A percentile compares a stretch with the other conserved stretches of the same genome.
phyloP scores from a whole-genome alignment of 2,888 invertebrate species.

The Zhengitettix transpicula region DNA sequence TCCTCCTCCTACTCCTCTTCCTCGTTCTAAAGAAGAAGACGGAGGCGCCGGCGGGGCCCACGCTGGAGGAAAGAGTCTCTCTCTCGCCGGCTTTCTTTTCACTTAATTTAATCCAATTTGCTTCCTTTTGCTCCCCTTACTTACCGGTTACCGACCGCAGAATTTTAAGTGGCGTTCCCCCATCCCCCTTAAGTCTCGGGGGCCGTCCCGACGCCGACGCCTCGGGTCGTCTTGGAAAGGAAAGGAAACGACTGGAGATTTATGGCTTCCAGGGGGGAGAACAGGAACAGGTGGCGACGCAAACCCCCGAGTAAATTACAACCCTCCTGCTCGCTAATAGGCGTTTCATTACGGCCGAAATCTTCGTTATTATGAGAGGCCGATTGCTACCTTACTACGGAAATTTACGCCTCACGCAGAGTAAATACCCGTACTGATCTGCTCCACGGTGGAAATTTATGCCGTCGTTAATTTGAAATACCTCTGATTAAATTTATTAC shows the following conservation, averaged over 20 bases:
- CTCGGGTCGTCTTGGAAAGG: neutral
- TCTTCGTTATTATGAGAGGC: no score
- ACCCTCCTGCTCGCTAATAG: no score
- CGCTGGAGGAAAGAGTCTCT: neutral
- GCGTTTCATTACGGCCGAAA: no score
- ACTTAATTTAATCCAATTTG: conserved; percentile 14
- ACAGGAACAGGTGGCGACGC: no score
- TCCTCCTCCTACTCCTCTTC: neutral
- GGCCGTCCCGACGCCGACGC: neutral
- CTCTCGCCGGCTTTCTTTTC: conserved; percentile 10
- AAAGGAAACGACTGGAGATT: neutral
- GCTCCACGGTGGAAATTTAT: no score
- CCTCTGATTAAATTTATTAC: no score
- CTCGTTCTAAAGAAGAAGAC: neutral
- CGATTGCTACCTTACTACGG: no score
- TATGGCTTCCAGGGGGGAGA: no score
- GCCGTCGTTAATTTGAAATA: no score
- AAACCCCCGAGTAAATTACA: no score
- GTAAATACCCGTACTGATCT: no score
- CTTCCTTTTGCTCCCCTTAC: conserved; percentile 7
- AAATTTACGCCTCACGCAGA: no score
- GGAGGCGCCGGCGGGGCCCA: neutral
- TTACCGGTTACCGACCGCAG: conserved; percentile 11
- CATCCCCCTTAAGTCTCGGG: neutral
- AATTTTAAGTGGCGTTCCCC: conserved; percentile 12